Percentiles rank a stretch among this genome's conserved stretches.
Evolutionary conservation across 2,113 vertebrate genomes (phyloP).

Genomic region (Marmota flaviventris): DNA sequence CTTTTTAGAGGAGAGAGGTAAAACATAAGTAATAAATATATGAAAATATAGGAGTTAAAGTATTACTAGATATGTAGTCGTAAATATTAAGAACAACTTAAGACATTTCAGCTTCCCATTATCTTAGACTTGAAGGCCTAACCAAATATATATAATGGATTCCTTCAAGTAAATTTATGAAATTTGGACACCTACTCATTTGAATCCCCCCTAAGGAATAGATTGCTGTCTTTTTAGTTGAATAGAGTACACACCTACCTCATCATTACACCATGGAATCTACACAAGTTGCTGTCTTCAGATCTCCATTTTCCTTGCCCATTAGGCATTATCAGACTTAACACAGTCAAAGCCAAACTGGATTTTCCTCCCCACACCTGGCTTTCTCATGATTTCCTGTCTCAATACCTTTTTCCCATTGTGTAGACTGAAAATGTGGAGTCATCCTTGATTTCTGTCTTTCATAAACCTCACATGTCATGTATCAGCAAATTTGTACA

Average conservation of each 20-base stretch:
- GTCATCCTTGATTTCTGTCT: background rate
- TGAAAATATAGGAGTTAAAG: background rate
- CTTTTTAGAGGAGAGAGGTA: background rate
- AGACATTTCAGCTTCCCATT: slow-evolving; percentile 3
- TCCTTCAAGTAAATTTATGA: slow-evolving; percentile 11
- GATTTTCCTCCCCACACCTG: background rate
- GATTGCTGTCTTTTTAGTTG: background rate
- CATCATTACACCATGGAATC: too few species aligned
- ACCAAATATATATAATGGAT: background rate
- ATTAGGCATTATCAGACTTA: background rate
- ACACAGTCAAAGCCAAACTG: slow-evolving; percentile 9
- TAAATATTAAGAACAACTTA: slow-evolving; percentile 15
- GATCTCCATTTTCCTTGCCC: background rate
- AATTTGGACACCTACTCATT: slow-evolving; percentile 29
- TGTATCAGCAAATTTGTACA: background rate
- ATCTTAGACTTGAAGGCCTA: slow-evolving; percentile 30
- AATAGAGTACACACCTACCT: too few species aligned
- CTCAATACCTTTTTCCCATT: background rate
- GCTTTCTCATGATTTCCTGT: background rate
- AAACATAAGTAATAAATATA: background rate
- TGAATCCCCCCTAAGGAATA: background rate
- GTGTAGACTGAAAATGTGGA: background rate
- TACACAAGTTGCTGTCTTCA: background rate
- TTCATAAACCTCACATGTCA: background rate
- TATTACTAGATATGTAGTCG: slow-evolving; percentile 22